Evolutionary conservation across 2,888 invertebrate species (phyloP).

Genomic region (Agonopterix alstromeriana): DNA sequence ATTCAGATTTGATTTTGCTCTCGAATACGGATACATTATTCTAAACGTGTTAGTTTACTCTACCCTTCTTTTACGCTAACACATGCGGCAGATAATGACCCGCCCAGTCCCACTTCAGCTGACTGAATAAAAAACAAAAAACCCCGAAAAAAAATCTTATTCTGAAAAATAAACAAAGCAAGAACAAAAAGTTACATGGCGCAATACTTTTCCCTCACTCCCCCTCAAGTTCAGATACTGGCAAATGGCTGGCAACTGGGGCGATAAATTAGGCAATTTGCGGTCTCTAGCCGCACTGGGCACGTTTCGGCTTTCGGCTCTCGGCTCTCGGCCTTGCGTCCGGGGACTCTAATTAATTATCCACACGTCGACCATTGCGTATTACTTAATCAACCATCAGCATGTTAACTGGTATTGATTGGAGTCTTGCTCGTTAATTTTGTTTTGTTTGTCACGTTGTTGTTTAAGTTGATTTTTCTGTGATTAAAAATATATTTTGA

Average conservation of each 20-base stretch:
- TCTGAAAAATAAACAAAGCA: too few relatives aligned
- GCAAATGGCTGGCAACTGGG: constrained; percentile 25
- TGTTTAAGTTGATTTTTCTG: too few relatives aligned
- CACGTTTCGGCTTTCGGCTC: constrained; percentile 17
- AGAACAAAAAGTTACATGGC: background rate
- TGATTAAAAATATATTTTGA: too few relatives aligned
- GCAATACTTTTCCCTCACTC: background rate
- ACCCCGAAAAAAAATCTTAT: too few relatives aligned
- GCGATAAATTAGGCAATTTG: constrained; percentile 58
- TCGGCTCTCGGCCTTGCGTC: constrained; percentile 14
- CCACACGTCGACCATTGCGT: constrained; percentile 30
- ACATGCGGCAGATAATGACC: too few relatives aligned
- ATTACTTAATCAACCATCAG: constrained; percentile 46
- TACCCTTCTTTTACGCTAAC: too few relatives aligned
- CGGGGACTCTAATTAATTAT: constrained; percentile 50
- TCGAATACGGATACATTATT: too few relatives aligned
- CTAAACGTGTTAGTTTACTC: too few relatives aligned
- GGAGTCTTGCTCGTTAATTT: background rate
- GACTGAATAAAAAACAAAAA: too few relatives aligned
- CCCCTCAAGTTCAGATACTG: background rate
- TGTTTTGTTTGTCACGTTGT: background rate
- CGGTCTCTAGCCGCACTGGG: constrained; percentile 15
- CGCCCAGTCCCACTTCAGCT: too few relatives aligned
- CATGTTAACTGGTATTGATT: constrained; percentile 25
- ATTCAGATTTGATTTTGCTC: too few relatives aligned